phyloP scores from a whole-genome alignment of 2,888 invertebrate genomes.

The Euzetes globulus region DNA sequence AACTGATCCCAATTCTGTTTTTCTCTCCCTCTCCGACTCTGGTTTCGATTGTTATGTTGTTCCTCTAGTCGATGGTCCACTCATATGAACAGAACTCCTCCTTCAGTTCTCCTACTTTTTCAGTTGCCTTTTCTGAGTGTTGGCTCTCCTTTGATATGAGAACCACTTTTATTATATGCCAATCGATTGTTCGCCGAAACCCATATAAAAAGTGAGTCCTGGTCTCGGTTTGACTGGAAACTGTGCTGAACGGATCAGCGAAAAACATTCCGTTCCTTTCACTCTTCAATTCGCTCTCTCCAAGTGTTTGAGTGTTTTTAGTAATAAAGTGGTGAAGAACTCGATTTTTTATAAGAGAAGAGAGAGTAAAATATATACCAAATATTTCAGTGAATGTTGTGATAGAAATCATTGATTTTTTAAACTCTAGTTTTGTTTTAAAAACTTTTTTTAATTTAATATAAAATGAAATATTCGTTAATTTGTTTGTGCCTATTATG shows the following conservation, averaged over 20 bases:
- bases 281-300: too few species aligned
- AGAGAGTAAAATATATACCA: not conserved
- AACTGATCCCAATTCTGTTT: not conserved
- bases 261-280: too few species aligned
- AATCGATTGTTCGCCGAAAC: not conserved
- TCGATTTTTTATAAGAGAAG: not conserved
- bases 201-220: not conserved
- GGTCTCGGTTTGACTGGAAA: not conserved
- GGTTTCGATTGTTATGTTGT: not conserved
- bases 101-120: not conserved
- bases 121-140: not conserved
- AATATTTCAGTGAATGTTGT: not conserved
- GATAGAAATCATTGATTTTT: not conserved
- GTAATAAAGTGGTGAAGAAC: not conserved
- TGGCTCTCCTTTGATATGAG: not conserved
- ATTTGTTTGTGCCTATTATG: constrained; percentile 29
- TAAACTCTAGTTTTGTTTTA: not conserved
- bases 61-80: not conserved
- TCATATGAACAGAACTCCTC: not conserved
- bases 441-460: not conserved
- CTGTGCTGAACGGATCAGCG: not conserved
- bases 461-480: not conserved
- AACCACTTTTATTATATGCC: not conserved
- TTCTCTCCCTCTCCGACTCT: too few species aligned
- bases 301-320: too few species aligned